Evolutionary conservation across 1,140 invertebrate genomes (phyloP).

Genomic region (Orussus abietinus): DNA sequence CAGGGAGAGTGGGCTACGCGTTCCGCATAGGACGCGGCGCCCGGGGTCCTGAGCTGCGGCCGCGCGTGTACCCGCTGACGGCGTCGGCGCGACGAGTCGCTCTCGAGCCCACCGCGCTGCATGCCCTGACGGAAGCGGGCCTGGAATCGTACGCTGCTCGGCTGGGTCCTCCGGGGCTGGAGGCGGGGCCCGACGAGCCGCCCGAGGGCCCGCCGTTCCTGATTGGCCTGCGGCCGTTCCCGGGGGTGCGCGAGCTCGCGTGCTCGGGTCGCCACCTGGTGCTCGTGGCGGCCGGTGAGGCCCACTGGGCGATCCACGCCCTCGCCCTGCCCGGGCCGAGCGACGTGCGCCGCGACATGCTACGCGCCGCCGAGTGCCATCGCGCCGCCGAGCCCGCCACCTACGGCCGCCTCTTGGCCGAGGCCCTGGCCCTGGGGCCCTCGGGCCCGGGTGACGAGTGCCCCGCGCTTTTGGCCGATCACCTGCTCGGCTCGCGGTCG

Average conservation of each 20-base stretch:
- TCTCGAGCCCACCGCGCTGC: constrained; percentile 66
- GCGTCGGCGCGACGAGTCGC: constrained; percentile 64
- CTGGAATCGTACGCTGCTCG: constrained; percentile 75
- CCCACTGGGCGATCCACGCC: constrained; percentile 66
- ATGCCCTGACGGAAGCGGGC: constrained; percentile 72
- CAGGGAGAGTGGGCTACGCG: constrained; percentile 58
- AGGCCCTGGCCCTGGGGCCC: constrained; percentile 54
- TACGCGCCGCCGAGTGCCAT: constrained; percentile 63
- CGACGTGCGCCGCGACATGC: constrained; percentile 63
- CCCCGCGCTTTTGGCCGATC: constrained; percentile 52
- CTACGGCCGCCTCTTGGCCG: constrained; percentile 60
- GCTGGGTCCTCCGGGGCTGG: constrained; percentile 54
- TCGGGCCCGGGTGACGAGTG: constrained; percentile 61
- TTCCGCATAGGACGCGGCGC: too few relatives aligned
- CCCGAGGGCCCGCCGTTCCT: constrained; percentile 66
- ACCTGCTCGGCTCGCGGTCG: constrained; percentile 57
- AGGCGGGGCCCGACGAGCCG: constrained; percentile 53
- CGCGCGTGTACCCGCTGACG: constrained; percentile 63
- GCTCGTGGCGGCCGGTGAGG: constrained; percentile 62
- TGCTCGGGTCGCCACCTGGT: constrained; percentile 62
- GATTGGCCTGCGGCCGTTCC: constrained; percentile 68
- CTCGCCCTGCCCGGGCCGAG: constrained; percentile 59
- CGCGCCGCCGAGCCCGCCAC: constrained; percentile 56
- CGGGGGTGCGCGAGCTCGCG: constrained; percentile 66
- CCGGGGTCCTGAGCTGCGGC: too few relatives aligned